A percentile compares a stretch with the other conserved stretches of the same genome.
Conservation (phyloP, 2,888 invertebrate species). For the Orthosia gracilis region DNA sequence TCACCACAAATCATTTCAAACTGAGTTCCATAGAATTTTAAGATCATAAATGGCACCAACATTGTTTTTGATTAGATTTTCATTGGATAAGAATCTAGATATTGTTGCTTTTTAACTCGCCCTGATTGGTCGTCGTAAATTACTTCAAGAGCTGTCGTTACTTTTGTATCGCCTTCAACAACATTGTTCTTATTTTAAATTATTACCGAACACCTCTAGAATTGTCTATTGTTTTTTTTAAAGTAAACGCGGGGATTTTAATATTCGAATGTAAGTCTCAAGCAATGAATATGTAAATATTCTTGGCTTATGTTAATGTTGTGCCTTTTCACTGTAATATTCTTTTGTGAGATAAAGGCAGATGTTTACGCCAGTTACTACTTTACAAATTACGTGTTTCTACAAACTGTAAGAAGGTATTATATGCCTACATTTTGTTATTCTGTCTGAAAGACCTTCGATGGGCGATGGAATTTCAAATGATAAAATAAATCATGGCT, state of each 20-base stretch:
- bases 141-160: constrained; percentile 9
- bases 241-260: constrained; percentile 7
- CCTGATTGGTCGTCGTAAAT: constrained; percentile 23
- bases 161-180: not conserved
- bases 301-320: constrained; percentile 24
- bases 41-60: not conserved
- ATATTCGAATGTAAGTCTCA: constrained; percentile 1
- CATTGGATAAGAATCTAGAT: constrained; percentile 15
- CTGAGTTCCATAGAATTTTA: not conserved
- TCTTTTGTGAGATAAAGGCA: constrained; percentile 27
- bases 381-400: constrained; percentile 13
- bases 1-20: not conserved
- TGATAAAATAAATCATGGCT: constrained; percentile 17
- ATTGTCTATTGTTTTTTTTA: not conserved
- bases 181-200: constrained; percentile 13
- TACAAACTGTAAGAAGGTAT: constrained; percentile 6
- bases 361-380: constrained; percentile 2
- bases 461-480: constrained; percentile 38
- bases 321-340: constrained; percentile 32
- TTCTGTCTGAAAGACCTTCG: constrained; percentile 32
- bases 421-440: not conserved
- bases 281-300: constrained; percentile 26
- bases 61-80: not conserved
- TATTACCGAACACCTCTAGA: not conserved
- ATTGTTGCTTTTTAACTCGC: constrained; percentile 22